phyloP scores from a whole-genome alignment of 2,797 vertebrate genomes.

The Chelonia mydas region DNA sequence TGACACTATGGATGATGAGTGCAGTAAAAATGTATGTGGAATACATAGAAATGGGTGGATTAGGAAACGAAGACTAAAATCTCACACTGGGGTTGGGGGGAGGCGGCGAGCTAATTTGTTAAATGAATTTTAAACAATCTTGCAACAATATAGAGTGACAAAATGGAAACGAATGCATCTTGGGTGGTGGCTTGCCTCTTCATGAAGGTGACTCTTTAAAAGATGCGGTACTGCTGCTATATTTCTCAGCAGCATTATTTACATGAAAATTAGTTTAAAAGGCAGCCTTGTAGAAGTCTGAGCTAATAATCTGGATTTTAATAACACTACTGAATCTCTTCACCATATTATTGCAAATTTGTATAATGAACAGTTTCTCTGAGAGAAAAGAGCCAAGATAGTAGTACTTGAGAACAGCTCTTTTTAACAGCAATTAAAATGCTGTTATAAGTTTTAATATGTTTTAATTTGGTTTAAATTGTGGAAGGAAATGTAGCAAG shows the following conservation, averaged over 20 bases:
- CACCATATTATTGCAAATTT: slow-evolving; percentile 70
- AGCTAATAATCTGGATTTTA: slow-evolving; percentile 69
- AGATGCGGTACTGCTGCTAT: neutral
- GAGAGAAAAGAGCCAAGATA: slow-evolving; percentile 68
- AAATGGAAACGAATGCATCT: neutral
- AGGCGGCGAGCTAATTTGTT: too few relatives aligned
- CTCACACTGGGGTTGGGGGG: too few relatives aligned
- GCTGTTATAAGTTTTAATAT: slow-evolving; percentile 55
- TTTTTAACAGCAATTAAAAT: slow-evolving; percentile 70
- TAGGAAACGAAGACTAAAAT: neutral
- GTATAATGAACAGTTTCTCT: slow-evolving; percentile 77
- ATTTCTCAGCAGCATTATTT: slow-evolving; percentile 26
- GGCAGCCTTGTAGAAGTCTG: slow-evolving; percentile 51
- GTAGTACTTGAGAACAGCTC: slow-evolving; percentile 49
- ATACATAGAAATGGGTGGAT: neutral
- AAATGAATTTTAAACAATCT: neutral
- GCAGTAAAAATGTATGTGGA: neutral
- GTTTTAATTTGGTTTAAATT: neutral
- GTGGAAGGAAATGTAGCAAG: slow-evolving; percentile 21
- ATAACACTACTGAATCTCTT: slow-evolving; percentile 71
- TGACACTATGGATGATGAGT: neutral
- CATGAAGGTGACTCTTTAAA: neutral
- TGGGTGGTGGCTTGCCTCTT: neutral
- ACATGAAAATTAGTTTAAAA: slow-evolving; percentile 75
- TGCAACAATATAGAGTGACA: neutral